Evolutionary conservation across 2,113 vertebrate species (phyloP).

Genomic region (Macrotis lagotis): DNA sequence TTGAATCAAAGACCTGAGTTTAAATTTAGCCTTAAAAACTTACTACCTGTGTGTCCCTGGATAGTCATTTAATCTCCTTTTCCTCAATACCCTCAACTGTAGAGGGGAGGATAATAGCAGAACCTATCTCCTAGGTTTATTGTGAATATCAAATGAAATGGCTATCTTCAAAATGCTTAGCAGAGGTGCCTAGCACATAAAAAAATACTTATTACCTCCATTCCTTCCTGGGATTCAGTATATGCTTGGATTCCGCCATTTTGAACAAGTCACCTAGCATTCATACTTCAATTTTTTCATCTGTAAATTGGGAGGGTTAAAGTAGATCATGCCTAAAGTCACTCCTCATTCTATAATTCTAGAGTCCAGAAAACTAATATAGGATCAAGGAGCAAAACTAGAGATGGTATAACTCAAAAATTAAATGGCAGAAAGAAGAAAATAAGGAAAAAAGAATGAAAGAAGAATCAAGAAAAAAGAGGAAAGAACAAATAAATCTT

Average conservation of each 20-base stretch:
- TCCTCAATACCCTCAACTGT: neutral
- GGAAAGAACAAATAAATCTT: slow-evolving; percentile 1
- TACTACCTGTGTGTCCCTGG: neutral
- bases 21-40: neutral
- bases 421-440: neutral
- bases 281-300: neutral
- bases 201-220: neutral
- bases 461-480: neutral
- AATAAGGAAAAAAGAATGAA: neutral
- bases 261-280: neutral
- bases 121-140: neutral
- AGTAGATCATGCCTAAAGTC: too few species aligned
- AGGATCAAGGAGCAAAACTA: neutral
- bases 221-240: neutral
- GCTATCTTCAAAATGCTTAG: neutral
- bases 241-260: neutral
- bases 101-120: neutral
- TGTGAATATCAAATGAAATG: neutral
- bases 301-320: neutral
- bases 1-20: neutral
- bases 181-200: neutral
- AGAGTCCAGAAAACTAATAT: neutral
- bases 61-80: neutral
- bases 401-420: neutral
- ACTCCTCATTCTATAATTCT: neutral